A percentile compares a stretch with the other conserved stretches of the same genome.
phyloP scores from a whole-genome alignment of 1,140 invertebrate genomes.

The Venturia canescens region DNA sequence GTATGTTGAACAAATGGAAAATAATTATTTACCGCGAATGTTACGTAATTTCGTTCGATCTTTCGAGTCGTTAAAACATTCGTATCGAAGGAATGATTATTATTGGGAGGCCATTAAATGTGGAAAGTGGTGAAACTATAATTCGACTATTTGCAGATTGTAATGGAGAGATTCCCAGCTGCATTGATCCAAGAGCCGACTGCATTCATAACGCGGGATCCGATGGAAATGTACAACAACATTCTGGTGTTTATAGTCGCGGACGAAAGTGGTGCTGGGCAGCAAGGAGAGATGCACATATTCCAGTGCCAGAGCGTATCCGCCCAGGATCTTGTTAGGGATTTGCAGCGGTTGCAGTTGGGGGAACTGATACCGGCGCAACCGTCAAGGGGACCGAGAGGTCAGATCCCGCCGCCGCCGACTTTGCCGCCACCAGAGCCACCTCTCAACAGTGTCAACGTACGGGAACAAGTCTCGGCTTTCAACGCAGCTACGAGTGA shows the following conservation, averaged over 20 bases:
- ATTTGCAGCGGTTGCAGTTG: constrained; percentile 87
- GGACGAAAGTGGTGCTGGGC: constrained; percentile 78
- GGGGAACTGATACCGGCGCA: constrained; percentile 82
- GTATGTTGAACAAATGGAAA: too few species aligned
- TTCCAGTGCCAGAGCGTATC: constrained; percentile 95
- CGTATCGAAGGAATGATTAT: neutral
- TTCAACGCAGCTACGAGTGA: constrained; percentile 78
- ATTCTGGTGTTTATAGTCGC: constrained; percentile 97
- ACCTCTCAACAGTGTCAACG: constrained; percentile 79
- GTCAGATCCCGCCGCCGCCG: constrained; percentile 80
- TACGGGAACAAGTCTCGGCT: constrained; percentile 79
- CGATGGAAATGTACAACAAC: constrained; percentile 98
- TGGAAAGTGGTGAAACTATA: too few species aligned
- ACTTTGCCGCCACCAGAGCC: constrained; percentile 80
- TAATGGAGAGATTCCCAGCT: constrained; percentile 97
- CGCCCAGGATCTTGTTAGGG: constrained; percentile 92
- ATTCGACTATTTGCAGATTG: constrained; percentile 81
- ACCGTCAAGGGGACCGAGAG: constrained; percentile 73
- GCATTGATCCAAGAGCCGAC: constrained; percentile 95
- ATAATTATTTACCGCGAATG: too few species aligned
- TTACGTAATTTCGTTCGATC: too few species aligned
- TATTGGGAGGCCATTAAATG: neutral
- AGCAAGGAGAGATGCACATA: constrained; percentile 97
- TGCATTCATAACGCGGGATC: constrained; percentile 96
- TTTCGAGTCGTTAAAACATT: too few species aligned